Percentiles rank a stretch among this genome's conserved stretches.
These are phyloP conservation scores for Odontamblyopus rebecca DNA, from an alignment of 2,797 vertebrate genomes.

Conservation along the genomic window DNA sequence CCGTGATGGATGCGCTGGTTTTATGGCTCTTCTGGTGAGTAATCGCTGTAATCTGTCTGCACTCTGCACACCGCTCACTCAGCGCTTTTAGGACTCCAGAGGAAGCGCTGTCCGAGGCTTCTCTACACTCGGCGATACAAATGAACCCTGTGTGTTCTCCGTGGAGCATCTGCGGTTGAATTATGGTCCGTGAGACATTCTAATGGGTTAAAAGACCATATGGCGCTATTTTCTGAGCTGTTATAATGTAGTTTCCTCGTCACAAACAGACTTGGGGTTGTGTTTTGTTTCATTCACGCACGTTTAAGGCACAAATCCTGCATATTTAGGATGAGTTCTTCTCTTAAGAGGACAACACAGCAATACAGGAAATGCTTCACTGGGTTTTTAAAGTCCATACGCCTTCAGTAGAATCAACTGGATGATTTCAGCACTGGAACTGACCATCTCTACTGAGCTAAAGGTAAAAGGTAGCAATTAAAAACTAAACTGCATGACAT, in stretches of 20 bases:
- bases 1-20: slow-evolving; percentile 36
- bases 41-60: slow-evolving; percentile 18
- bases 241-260: too few species aligned
- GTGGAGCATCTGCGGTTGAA: background rate
- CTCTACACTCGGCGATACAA: background rate
- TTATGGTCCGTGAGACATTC: background rate
- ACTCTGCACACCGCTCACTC: slow-evolving; percentile 24
- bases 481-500: too few species aligned
- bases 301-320: too few species aligned
- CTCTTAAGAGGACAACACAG: too few species aligned
- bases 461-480: too few species aligned
- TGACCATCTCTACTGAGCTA: too few species aligned
- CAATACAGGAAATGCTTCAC: background rate
- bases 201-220: background rate
- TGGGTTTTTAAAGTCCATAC: too few species aligned
- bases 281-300: too few species aligned
- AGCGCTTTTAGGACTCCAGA: slow-evolving; percentile 27
- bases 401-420: too few species aligned
- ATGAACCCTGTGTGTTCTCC: background rate
- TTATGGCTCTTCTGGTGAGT: slow-evolving; percentile 26
- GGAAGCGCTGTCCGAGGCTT: slow-evolving; percentile 8
- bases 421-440: too few species aligned
- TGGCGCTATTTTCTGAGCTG: background rate
- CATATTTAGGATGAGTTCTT: background rate
- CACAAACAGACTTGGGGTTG: too few species aligned